Base-by-base conservation (phyloP, 2,113 vertebrate genomes). In the Notarius quadriscutis region DNA sequence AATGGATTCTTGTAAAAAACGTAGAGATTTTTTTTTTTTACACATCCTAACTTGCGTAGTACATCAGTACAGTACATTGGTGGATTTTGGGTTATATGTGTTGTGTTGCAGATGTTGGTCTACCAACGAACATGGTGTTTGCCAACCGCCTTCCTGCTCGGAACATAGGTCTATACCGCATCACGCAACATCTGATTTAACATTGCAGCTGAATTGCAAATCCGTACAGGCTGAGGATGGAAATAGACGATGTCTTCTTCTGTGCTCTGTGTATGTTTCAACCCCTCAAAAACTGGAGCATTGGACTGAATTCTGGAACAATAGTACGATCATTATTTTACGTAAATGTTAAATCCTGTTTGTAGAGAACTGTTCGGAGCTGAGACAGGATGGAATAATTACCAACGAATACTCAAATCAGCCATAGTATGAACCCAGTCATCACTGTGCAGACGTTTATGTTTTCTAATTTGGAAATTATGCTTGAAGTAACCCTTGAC, bases 141-240 rank as follows among this genome's bases (percentile, higher is more conserved):
- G 51, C 11, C 75, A 25, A 7, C 55, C 25, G 25, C 51, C 75
- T 78, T 27, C 51, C 51, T 27, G 51, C 51, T 55, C 6, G 17
- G 51, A 17, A 53, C 48, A 55, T 41, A 41, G 34, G 34, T 41
- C 34, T 55, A 17, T 3, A 55, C n/a, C 75, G 55, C 75, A 79
- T 79, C n/a, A 79, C 27, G 75, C 51, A 79, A 79, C n/a, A 79
- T 79, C 25, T 27, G 75, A 79, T 55, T 79, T 79, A 79, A 27
- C 1, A 79, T 79, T 79, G 75, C 75, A 79, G 75, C 2, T 27
- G 75, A 79, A 79, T 79, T 79, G 75, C 75, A 55, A 55, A 79
- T 55, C 25, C 41, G 6, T 7, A 55, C 51, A 78, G 75, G 6
- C 75, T 55, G 75, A 78, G 51, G 75, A 78, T 8, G 51, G 51